Conservation (phyloP, 2,113 vertebrate genomes). For the Hystrix cristata region DNA sequence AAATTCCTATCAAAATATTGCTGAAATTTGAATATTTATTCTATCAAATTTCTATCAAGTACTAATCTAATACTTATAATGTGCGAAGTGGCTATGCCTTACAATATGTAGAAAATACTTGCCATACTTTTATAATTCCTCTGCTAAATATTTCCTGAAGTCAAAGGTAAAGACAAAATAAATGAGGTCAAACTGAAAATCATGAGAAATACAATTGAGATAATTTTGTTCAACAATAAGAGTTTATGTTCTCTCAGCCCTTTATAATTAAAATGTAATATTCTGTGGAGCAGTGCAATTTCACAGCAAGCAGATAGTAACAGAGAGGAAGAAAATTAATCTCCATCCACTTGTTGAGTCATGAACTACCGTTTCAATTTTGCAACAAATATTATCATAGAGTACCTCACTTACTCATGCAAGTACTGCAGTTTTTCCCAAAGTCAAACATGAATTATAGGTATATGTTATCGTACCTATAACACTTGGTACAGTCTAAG, state of each 20-base stretch:
- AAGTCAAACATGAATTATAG: background rate
- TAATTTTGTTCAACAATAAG: slow-evolving; percentile 57
- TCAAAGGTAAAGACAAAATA: background rate
- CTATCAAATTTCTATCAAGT: background rate
- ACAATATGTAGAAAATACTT: background rate
- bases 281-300: slow-evolving; percentile 55
- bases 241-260: slow-evolving; percentile 69
- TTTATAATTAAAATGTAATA: slow-evolving; percentile 61
- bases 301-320: slow-evolving; percentile 73
- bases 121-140: background rate
- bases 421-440: background rate
- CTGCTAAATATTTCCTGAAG: background rate
- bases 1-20: background rate
- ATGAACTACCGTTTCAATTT: background rate
- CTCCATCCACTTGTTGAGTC: background rate
- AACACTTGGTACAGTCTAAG: background rate
- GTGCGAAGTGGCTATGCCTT: background rate
- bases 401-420: background rate
- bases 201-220: slow-evolving; percentile 30
- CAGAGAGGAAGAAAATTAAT: slow-evolving; percentile 59
- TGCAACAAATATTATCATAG: background rate
- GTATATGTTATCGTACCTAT: background rate
- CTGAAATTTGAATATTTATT: background rate
- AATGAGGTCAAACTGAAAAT: slow-evolving; percentile 53
- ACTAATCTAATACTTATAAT: background rate